Conservation (phyloP, 1,140 invertebrate species). For the Pogonomyrmex barbatus region DNA sequence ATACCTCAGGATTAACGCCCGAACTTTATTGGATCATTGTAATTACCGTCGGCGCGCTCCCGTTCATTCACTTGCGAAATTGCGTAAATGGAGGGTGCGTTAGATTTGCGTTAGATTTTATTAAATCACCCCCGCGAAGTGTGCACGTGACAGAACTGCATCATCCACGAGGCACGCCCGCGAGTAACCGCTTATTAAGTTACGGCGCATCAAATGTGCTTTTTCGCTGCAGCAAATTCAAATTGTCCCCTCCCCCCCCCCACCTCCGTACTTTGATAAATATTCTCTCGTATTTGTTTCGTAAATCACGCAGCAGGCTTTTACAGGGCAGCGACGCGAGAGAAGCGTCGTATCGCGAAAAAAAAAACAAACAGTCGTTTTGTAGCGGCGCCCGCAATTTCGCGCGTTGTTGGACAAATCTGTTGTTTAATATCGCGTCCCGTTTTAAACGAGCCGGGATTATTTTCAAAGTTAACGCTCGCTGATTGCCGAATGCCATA, state of each 20-base stretch:
- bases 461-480: slow-evolving; percentile 34
- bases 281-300: slow-evolving; percentile 45
- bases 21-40: slow-evolving; percentile 37
- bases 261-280: slow-evolving; percentile 8
- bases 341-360: slow-evolving; percentile 18
- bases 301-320: slow-evolving; percentile 34
- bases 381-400: slow-evolving; percentile 15
- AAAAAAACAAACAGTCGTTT: slow-evolving; percentile 12
- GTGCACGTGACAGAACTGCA: background rate
- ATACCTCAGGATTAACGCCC: slow-evolving; percentile 30
- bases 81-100: slow-evolving; percentile 20
- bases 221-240: slow-evolving; percentile 42
- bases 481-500: background rate
- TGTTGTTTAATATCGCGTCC: slow-evolving; percentile 28
- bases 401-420: slow-evolving; percentile 40
- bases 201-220: slow-evolving; percentile 24
- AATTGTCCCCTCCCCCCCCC: background rate
- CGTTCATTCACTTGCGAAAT: slow-evolving; percentile 41
- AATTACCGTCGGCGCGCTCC: slow-evolving; percentile 1
- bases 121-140: slow-evolving; percentile 13
- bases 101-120: slow-evolving; percentile 19
- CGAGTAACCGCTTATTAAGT: slow-evolving; percentile 25
- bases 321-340: background rate
- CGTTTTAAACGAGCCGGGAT: slow-evolving; percentile 18
- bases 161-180: background rate